Conservation (phyloP, 2,888 invertebrate species). For the Cephus nigrinus region DNA sequence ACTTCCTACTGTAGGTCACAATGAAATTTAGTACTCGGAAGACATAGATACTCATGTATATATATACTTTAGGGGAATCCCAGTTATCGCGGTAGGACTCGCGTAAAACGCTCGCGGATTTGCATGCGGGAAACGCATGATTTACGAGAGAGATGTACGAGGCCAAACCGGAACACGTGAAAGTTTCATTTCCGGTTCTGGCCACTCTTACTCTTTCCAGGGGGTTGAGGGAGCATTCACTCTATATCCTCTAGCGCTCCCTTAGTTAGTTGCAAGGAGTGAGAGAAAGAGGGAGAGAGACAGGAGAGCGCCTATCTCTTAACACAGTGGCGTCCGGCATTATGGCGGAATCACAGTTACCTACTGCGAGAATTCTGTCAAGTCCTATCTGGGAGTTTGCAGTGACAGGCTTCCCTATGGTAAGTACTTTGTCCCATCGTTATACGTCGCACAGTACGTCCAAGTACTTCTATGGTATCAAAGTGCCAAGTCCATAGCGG, state of each 20-base stretch:
- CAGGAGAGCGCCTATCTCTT: background rate
- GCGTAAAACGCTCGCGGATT: background rate
- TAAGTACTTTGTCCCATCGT: background rate
- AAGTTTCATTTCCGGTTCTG: background rate
- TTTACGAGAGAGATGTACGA: background rate
- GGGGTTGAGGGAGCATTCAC: background rate
- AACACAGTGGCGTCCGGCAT: background rate
- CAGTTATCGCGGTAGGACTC: background rate
- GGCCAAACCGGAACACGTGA: background rate
- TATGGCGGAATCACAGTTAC: background rate
- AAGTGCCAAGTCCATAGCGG: background rate
- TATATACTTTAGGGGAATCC: background rate
- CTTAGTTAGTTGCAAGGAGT: conserved; percentile 26
- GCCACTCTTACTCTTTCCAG: background rate
- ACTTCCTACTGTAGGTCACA: background rate
- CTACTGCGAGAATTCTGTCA: background rate
- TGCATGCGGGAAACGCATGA: background rate
- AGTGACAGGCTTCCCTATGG: background rate
- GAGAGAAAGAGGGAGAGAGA: conserved; percentile 14
- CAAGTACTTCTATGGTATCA: background rate
- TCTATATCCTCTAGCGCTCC: background rate
- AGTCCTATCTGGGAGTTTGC: background rate
- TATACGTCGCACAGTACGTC: background rate
- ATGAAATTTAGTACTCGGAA: background rate
- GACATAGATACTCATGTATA: background rate